These are phyloP conservation scores for Hydrophis major DNA, from an alignment of 2,797 vertebrate species.

Conservation along the genomic window DNA sequence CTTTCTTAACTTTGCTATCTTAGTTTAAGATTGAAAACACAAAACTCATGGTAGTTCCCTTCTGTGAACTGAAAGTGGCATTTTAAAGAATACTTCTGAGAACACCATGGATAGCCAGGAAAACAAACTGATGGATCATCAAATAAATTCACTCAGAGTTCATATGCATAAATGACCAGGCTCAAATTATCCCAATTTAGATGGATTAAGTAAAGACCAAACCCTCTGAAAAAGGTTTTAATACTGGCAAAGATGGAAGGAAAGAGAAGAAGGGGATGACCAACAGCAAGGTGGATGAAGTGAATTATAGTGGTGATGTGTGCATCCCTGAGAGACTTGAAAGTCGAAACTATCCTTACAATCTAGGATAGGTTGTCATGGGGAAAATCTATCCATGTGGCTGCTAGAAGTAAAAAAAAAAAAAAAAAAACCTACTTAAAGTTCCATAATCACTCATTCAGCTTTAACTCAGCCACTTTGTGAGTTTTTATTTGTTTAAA, in stretches of 20 bases:
- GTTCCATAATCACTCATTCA: neutral
- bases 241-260: neutral
- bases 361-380: neutral
- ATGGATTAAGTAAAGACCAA: neutral
- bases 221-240: neutral
- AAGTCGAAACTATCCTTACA: neutral
- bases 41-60: neutral
- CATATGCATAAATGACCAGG: neutral
- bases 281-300: neutral
- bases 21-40: neutral
- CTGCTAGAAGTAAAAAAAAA: neutral
- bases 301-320: neutral
- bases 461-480: neutral
- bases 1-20: neutral
- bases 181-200: neutral
- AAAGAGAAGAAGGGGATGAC: neutral
- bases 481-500: neutral
- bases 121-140: neutral
- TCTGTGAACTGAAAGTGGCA: neutral
- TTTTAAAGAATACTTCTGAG: neutral
- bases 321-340: neutral
- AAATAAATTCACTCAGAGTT: neutral
- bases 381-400: neutral
- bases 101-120: neutral
- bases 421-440: neutral